Base-by-base conservation (phyloP, 1,140 invertebrate genomes). In the Plodia interpunctella region DNA sequence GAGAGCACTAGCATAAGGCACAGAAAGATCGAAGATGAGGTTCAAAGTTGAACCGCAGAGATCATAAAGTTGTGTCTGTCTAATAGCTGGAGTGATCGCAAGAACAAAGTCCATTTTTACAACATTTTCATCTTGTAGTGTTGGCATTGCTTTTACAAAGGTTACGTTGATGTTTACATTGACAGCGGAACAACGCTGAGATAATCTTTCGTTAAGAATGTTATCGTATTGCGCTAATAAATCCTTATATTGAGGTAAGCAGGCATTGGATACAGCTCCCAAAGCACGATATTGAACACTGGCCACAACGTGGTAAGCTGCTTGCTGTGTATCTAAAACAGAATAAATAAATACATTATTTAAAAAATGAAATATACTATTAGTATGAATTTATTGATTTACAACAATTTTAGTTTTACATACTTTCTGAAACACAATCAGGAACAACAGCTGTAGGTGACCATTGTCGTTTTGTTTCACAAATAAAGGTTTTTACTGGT, bases 161-260 rank as follows among this genome's bases (percentile, higher is more conserved):
- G 95, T 95, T 1, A 98, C 97, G 76, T 98, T 97, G 92, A 98
- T 98, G 72, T 97, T 96, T 0, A 98, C 96, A 78, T 97, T 98
- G 1, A 98, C 95, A 20, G 96, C 96, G 0, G 97, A 98, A 88
- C 98, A 99, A 72, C 97, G 92, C 76, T 97, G 94, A 3, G 96
- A 97, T 5, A 99, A 89, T 63, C 97, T 91, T 60, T 91, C 92
- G 76, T 98, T 97, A 0, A 99, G 84, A 51, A 93, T 93, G 13
- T 89, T 83, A 68, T 98, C 98, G 76, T 96, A 95, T 70, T 96
- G 94, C 4, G 95, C 88, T 58, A 98, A 91, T 4, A 96, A 88
- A 56, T 96, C 95, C 64, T 95, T 94, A 77, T 99, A 99, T 78
- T 97, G 95, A 3, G 93, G 91, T 25, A 98, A 88, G 80, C 98